Evolutionary conservation across 2,888 invertebrate genomes (phyloP).

Genomic region (Pyrrhosoma nymphula): DNA sequence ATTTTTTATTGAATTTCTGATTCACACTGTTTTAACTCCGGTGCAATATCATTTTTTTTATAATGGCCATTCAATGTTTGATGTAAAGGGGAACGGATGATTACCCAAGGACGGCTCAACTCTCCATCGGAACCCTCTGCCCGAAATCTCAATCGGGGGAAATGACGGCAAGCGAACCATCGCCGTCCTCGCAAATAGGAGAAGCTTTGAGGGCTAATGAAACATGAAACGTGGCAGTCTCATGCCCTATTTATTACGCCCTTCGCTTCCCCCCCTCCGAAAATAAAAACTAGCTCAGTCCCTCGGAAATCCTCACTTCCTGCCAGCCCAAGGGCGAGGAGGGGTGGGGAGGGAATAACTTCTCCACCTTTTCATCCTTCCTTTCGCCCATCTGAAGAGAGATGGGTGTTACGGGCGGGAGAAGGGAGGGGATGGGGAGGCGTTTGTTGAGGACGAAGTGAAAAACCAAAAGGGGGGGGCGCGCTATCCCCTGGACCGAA

Average conservation of each 20-base stretch:
- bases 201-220: background rate
- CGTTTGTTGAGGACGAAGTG: background rate
- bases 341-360: too few species aligned
- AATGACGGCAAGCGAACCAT: background rate
- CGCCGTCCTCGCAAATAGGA: background rate
- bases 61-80: too few species aligned
- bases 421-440: too few species aligned
- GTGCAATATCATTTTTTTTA: too few species aligned
- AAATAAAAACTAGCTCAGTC: background rate
- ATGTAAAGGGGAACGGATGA: background rate
- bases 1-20: too few species aligned
- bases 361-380: background rate
- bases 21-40: too few species aligned
- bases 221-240: background rate
- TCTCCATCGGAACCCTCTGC: background rate
- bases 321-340: background rate
- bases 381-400: background rate
- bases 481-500: background rate
- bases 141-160: background rate
- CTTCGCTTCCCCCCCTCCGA: background rate
- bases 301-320: background rate
- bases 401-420: too few species aligned
- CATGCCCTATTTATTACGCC: background rate
- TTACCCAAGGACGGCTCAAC: background rate
- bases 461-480: background rate